Evolutionary conservation across 2,888 invertebrate genomes (phyloP), one percentile per base, ranked within the genome.

Genomic region (Zaprionus lineosus): DNA sequence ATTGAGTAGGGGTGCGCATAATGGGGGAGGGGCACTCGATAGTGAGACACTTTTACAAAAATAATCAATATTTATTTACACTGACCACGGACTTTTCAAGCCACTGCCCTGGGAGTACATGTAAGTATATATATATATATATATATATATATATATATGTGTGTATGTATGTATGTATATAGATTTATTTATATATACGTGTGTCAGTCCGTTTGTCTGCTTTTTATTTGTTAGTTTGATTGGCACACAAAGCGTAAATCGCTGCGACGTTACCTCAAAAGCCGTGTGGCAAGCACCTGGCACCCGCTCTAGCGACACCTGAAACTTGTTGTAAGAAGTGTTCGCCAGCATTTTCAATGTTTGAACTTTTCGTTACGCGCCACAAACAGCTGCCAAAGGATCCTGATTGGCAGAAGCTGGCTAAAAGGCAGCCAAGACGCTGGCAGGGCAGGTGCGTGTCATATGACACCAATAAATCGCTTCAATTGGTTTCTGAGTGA

Each of bases 401-500:
- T 46, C 26, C 58, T 66, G 66, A 65, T 56, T 58, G 59, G 53
- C 74, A 65, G 69, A 53, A 41, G 31, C 11, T 2, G 12, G 31
- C 4, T 7, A 24, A 29, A 6, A 4, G 14, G 4, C 11, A 31
- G 19, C 16, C 16, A 12, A 9, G 16, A 16, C 14, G 40, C n/a
- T 3, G 18, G 11, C 9, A 6, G 12, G 41, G 48, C 57, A 48
- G 71, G 61, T 71, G 78, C 84, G 71, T 81, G 81, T 82, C 84
- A 82, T 84, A 81, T 82, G 84, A 82, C 86, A 82, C 82, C 82
- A 84, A 82, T 82, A 82, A 82, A 82, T 82, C 82, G 82, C 82
- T 85, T 82, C 86, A 82, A 85, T 82, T 85, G 84, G 81, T 72
- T 72, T 74, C 81, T 84, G 81, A 79, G 67, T 84, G 85, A 66